These are phyloP conservation scores for Pica pica DNA, from an alignment of 2,113 vertebrate genomes.

Conservation along the genomic window DNA sequence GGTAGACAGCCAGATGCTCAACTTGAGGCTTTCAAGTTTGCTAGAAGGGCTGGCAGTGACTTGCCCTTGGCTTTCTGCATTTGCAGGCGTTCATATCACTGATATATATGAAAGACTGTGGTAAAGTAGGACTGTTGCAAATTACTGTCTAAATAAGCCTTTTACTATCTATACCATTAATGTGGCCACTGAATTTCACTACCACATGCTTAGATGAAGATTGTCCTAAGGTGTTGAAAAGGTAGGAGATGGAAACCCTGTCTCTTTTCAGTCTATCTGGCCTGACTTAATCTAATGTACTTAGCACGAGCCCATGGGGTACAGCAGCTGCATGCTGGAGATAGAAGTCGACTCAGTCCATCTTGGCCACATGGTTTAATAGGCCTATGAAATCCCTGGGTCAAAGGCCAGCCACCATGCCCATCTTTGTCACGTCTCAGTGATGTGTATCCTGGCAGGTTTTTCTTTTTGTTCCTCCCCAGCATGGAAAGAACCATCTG, in stretches of 20 bases:
- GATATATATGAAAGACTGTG: not conserved
- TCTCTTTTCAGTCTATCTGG: not conserved
- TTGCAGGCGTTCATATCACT: not conserved
- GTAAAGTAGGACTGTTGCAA: not conserved
- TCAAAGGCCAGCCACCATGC: slow-evolving; percentile 69
- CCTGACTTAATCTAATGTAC: not conserved
- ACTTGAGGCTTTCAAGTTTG: not conserved
- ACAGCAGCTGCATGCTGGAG: slow-evolving; percentile 63
- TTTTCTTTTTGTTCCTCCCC: slow-evolving; percentile 49
- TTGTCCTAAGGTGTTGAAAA: not conserved
- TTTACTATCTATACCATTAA: not conserved
- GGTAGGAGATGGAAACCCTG: not conserved
- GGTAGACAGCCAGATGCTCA: not conserved
- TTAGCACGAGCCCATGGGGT: not conserved
- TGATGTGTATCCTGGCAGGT: slow-evolving; percentile 72
- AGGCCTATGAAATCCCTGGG: slow-evolving; percentile 67
- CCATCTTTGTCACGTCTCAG: slow-evolving; percentile 72
- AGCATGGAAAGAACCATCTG: slow-evolving; percentile 75
- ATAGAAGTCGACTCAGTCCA: slow-evolving; percentile 14
- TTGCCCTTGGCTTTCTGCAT: not conserved
- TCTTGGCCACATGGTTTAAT: slow-evolving; percentile 68
- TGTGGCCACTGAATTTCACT: not conserved
- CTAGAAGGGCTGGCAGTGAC: not conserved
- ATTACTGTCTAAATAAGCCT: not conserved
- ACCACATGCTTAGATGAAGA: not conserved